phyloP scores from a whole-genome alignment of 1,140 invertebrate species.

The Formica exsecta region DNA sequence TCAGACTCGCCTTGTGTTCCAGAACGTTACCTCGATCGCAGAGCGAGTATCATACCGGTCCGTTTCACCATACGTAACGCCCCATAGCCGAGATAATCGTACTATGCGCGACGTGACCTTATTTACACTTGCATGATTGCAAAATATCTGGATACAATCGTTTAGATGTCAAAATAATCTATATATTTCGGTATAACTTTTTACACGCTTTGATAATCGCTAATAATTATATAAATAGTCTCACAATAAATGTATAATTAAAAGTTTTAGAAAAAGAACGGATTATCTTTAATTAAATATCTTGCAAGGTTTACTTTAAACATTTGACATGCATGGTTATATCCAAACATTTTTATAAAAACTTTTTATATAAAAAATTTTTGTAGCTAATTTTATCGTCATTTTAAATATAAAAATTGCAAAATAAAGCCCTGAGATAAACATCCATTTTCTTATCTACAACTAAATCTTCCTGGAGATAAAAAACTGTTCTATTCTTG shows the following conservation, averaged over 20 bases:
- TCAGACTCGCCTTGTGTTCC: slow-evolving; percentile 47
- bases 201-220: background rate
- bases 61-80: slow-evolving; percentile 43
- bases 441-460: background rate
- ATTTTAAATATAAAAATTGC: background rate
- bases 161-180: background rate
- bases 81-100: slow-evolving; percentile 5
- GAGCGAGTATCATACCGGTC: slow-evolving; percentile 36
- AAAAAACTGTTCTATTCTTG: background rate
- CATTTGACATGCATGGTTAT: background rate
- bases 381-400: background rate
- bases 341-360: background rate
- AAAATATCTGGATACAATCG: background rate
- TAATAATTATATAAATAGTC: background rate
- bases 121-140: slow-evolving; percentile 1
- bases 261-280: background rate
- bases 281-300: background rate
- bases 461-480: background rate
- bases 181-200: background rate
- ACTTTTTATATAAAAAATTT: background rate
- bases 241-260: background rate
- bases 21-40: slow-evolving; percentile 37
- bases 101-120: slow-evolving; percentile 7
- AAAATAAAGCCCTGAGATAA: background rate
- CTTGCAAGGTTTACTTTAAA: background rate